phyloP scores from a whole-genome alignment of 2,797 vertebrate species.

The Lerista edwardsae region DNA sequence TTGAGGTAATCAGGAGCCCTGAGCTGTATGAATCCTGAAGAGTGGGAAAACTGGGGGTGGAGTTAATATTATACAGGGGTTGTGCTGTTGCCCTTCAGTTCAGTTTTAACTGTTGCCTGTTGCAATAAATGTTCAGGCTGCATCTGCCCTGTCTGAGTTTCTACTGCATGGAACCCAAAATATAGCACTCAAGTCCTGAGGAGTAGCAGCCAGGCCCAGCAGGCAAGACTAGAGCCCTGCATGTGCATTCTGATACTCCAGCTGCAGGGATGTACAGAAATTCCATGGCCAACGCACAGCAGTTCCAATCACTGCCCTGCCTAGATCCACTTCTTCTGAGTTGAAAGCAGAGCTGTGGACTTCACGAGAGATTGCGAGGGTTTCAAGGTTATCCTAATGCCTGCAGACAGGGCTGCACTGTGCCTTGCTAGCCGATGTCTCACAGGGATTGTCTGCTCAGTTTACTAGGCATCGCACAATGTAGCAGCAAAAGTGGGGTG shows the following conservation, averaged over 20 bases:
- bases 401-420: not conserved
- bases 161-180: too few species aligned
- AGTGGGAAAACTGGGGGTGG: too few species aligned
- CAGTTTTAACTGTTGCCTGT: too few species aligned
- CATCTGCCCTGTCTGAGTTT: too few species aligned
- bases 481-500: not conserved
- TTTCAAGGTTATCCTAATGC: not conserved
- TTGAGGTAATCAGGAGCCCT: too few species aligned
- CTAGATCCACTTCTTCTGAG: not conserved
- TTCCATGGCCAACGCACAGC: not conserved
- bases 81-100: too few species aligned
- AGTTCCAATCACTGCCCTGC: not conserved
- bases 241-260: too few species aligned
- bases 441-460: not conserved
- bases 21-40: too few species aligned
- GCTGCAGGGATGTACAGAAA: not conserved
- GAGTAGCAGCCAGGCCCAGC: not conserved
- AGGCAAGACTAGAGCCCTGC: not conserved
- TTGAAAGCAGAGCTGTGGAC: not conserved
- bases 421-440: not conserved
- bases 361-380: not conserved
- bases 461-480: not conserved
- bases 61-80: too few species aligned
- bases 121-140: too few species aligned
- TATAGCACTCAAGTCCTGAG: not conserved